These are phyloP conservation scores for Terebella lapidaria DNA, from an alignment of 2,888 invertebrate genomes.

Conservation along the genomic window DNA sequence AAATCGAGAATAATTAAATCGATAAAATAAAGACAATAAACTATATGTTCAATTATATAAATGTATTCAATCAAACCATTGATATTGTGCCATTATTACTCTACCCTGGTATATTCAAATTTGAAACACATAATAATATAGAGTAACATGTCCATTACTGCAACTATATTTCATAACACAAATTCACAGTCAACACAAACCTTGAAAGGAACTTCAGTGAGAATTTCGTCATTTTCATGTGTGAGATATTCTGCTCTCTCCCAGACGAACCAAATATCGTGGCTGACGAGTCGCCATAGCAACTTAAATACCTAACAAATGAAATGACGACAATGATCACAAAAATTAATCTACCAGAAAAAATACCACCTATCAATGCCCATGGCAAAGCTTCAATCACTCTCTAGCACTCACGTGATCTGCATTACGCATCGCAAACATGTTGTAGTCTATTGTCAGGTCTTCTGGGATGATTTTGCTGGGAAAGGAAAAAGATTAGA, in stretches of 20 bases:
- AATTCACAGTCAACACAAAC: no score
- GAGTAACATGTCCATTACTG: no score
- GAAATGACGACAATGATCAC: neutral
- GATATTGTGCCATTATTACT: no score
- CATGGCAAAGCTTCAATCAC: no score
- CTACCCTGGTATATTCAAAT: no score
- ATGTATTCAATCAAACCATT: no score
- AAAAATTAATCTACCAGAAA: neutral
- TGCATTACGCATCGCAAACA: conserved; percentile 50
- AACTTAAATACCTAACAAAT: conserved; percentile 45
- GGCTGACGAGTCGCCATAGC: conserved; percentile 48
- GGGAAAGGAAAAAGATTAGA: conserved; percentile 7
- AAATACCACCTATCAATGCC: no score
- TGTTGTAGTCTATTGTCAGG: conserved; percentile 38
- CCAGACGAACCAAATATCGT: conserved; percentile 53
- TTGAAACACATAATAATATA: no score
- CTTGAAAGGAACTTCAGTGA: conserved; percentile 46
- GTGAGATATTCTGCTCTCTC: conserved; percentile 49
- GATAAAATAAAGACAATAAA: no score
- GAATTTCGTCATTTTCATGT: conserved; percentile 40
- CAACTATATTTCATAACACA: no score
- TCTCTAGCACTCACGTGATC: conserved; percentile 51
- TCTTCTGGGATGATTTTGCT: conserved; percentile 43
- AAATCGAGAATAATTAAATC: no score
- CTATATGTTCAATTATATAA: no score